Evolutionary conservation across 2,113 vertebrate species (phyloP).

Genomic region (Prinia subflava): DNA sequence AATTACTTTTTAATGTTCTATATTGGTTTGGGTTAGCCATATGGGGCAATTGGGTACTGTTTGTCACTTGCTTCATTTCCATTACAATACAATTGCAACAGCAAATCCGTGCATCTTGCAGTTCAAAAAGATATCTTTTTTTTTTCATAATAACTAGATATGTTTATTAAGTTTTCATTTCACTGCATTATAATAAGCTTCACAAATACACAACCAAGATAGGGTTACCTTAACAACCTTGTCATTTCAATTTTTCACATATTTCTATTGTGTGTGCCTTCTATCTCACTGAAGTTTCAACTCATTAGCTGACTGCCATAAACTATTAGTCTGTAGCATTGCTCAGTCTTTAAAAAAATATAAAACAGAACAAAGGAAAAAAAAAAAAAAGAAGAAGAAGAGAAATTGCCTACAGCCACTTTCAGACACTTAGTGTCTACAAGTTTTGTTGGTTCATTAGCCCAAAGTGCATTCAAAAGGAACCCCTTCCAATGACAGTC

Average conservation of each 20-base stretch:
- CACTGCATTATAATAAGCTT: constrained; percentile 26
- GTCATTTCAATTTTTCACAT: constrained; percentile 62
- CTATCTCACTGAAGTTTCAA: constrained; percentile 31
- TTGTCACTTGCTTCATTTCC: constrained; percentile 34
- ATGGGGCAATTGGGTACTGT: background rate
- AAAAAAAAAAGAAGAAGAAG: background rate
- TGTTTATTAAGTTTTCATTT: constrained; percentile 53
- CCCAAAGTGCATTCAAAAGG: background rate
- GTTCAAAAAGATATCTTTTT: background rate
- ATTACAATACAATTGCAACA: background rate
- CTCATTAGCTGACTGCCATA: constrained; percentile 56
- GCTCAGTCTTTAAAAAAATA: background rate
- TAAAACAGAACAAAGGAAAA: background rate
- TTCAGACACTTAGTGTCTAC: background rate
- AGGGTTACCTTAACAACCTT: constrained; percentile 55
- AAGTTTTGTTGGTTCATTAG: background rate
- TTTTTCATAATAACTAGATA: background rate
- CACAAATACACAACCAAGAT: constrained; percentile 5
- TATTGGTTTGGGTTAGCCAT: background rate
- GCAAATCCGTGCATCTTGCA: background rate
- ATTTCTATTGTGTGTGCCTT: constrained; percentile 23
- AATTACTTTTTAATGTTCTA: constrained; percentile 50
- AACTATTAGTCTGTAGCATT: constrained; percentile 44
- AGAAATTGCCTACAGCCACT: background rate
- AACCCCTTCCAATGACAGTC: background rate